phyloP scores from a whole-genome alignment of 2,888 invertebrate genomes.

The Hedychridium roseum region DNA sequence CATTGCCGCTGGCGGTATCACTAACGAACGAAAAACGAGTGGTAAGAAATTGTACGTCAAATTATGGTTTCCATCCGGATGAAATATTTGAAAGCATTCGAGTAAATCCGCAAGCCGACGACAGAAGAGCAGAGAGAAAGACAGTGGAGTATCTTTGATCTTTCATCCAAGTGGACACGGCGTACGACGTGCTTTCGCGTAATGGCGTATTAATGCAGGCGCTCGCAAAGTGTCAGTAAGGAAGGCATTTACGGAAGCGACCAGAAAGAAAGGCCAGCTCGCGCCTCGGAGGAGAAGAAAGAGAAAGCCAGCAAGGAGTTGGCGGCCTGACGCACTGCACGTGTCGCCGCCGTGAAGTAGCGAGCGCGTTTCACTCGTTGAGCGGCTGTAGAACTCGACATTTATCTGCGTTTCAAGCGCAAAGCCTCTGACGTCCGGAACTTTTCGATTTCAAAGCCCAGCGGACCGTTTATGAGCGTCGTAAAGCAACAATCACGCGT shows the following conservation, averaged over 20 bases:
- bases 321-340: slow-evolving; percentile 36
- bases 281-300: slow-evolving; percentile 13
- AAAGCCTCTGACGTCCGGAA: no score
- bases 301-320: slow-evolving; percentile 13
- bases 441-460: no score
- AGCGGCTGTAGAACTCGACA: slow-evolving; percentile 17
- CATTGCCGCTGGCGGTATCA: no score
- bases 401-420: no score
- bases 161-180: background rate
- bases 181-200: slow-evolving; percentile 18
- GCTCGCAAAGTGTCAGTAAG: slow-evolving; percentile 31
- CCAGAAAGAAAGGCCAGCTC: no score
- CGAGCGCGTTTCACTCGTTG: slow-evolving; percentile 30
- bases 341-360: slow-evolving; percentile 37
- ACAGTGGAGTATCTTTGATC: background rate
- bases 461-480: no score
- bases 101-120: no score
- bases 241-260: background rate
- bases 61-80: no score
- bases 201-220: slow-evolving; percentile 39
- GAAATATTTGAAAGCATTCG: no score
- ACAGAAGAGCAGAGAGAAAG: background rate
- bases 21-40: no score
- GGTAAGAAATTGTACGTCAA: no score
- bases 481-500: background rate